phyloP scores from a whole-genome alignment of 1,140 invertebrate genomes.

The Chymomyza costata region DNA sequence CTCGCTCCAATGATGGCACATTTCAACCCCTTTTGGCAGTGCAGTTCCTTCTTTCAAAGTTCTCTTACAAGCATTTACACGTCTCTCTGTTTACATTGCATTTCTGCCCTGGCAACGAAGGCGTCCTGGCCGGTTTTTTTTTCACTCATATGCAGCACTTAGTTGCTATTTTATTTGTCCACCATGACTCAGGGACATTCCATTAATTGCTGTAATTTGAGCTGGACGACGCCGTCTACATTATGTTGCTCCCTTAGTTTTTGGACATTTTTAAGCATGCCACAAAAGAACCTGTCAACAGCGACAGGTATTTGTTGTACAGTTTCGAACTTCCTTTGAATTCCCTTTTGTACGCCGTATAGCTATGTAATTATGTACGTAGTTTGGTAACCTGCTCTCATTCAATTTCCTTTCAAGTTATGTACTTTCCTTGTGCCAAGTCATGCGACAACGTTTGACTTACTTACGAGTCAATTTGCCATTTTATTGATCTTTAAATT shows the following conservation, averaged over 20 bases:
- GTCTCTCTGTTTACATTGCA: constrained; percentile 59
- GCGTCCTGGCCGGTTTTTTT: constrained; percentile 35
- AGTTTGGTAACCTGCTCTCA: too few relatives aligned
- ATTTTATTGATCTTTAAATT: too few relatives aligned
- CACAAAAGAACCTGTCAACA: not conserved
- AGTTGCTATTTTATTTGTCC: constrained; percentile 19
- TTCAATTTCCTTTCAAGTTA: too few relatives aligned
- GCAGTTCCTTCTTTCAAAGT: too few relatives aligned
- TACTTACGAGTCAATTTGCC: too few relatives aligned
- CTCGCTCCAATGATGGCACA: too few relatives aligned
- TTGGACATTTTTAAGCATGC: not conserved
- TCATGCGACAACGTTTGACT: too few relatives aligned
- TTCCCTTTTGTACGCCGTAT: too few relatives aligned
- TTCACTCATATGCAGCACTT: constrained; percentile 21
- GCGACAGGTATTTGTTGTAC: constrained; percentile 35
- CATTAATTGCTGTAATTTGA: constrained; percentile 62
- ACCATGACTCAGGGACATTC: constrained; percentile 65
- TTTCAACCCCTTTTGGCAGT: constrained; percentile 15
- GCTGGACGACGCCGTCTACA: constrained; percentile 46
- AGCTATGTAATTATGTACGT: too few relatives aligned
- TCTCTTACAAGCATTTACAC: not conserved
- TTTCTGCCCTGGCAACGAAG: constrained; percentile 48
- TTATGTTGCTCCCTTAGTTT: constrained; percentile 30
- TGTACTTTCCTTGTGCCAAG: too few relatives aligned
- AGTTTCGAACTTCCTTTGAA: constrained; percentile 44